phyloP scores from a whole-genome alignment of 2,797 vertebrate genomes.

The Xerus rutilus region DNA sequence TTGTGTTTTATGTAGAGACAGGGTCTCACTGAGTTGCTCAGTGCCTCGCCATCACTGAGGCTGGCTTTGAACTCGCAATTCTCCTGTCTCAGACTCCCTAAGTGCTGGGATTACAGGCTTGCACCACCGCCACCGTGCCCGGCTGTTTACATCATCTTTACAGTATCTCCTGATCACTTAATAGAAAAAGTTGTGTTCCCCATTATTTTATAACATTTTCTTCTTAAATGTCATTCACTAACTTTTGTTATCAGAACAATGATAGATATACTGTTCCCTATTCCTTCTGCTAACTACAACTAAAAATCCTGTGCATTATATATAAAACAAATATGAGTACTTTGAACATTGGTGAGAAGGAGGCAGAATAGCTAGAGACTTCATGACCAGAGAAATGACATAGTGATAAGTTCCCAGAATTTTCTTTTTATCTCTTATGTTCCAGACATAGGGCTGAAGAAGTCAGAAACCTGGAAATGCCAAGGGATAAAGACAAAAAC shows the following conservation, averaged over 20 bases:
- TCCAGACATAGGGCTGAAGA: neutral
- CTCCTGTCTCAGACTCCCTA: no score
- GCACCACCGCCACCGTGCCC: no score
- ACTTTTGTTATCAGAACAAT: neutral
- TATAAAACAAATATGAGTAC: neutral
- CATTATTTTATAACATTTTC: constrained; percentile 34
- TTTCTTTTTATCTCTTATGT: neutral
- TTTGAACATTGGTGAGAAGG: neutral
- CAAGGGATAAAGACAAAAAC: neutral
- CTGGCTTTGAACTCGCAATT: no score
- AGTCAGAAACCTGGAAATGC: neutral
- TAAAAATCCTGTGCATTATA: neutral
- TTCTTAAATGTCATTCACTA: constrained; percentile 2
- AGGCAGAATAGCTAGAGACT: neutral
- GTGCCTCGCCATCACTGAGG: no score
- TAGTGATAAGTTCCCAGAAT: neutral
- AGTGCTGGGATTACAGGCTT: no score
- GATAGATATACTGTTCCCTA: neutral
- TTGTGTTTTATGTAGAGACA: no score
- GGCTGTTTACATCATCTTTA: neutral
- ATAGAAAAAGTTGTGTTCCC: neutral
- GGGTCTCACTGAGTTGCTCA: no score
- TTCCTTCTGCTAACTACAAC: neutral
- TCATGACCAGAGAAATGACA: neutral
- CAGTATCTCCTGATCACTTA: neutral